Conservation (phyloP, 1,140 invertebrate genomes). For the Psix sp. region DNA sequence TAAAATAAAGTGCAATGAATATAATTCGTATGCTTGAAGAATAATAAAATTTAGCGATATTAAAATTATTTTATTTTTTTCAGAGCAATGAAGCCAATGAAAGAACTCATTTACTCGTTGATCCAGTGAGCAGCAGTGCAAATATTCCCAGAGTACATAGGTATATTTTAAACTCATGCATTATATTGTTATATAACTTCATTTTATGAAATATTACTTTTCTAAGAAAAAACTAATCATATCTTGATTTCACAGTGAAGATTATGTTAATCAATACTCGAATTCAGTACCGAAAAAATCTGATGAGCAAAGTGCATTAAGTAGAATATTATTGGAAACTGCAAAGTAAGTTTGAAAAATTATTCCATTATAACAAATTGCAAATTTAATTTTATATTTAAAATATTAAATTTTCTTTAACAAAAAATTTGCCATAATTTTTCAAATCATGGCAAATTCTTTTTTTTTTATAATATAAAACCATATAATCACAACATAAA, state of each 20-base stretch:
- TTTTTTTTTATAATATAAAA: no score
- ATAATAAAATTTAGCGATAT: no score
- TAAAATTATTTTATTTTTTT: slow-evolving; percentile 50
- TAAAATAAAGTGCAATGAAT: no score
- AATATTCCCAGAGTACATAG: slow-evolving; percentile 80
- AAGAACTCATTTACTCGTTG: slow-evolving; percentile 82
- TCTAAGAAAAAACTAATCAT: no score
- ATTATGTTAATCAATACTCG: slow-evolving; percentile 80
- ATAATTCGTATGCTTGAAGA: no score
- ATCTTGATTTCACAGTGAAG: slow-evolving; percentile 78
- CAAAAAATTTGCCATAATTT: no score
- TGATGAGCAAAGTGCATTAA: slow-evolving; percentile 92
- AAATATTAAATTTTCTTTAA: no score
- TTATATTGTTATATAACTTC: slow-evolving; percentile 3
- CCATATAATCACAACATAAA: no score
- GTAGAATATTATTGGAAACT: slow-evolving; percentile 90
- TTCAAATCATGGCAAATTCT: no score
- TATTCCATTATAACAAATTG: no score
- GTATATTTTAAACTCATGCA: slow-evolving; percentile 61
- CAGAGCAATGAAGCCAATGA: slow-evolving; percentile 81
- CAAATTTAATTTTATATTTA: no score
- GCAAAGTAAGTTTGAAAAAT: slow-evolving; percentile 90
- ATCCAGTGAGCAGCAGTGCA: slow-evolving; percentile 83
- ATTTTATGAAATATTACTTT: no score
- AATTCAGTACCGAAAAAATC: slow-evolving; percentile 85